phyloP scores from a whole-genome alignment of 2,113 vertebrate species.

The Trinectes maculatus region DNA sequence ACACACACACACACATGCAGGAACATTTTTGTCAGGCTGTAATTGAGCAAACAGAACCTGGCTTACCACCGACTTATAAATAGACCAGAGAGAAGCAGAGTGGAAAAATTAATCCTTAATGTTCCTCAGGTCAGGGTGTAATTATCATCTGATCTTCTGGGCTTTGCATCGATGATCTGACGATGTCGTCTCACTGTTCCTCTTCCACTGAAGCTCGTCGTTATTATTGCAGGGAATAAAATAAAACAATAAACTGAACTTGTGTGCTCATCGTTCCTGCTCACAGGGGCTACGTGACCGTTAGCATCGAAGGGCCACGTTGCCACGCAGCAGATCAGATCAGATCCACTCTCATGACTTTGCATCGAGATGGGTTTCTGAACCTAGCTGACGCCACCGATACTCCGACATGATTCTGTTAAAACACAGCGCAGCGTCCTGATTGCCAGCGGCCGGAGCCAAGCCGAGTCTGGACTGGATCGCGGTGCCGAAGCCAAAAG shows the following conservation, averaged over 20 bases:
- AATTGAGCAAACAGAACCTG: conserved; percentile 62
- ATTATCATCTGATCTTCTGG: conserved; percentile 42
- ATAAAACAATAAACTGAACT: no score
- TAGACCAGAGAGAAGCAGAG: conserved; percentile 56
- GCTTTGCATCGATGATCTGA: conserved; percentile 32
- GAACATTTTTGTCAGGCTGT: conserved; percentile 52
- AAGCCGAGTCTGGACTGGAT: background rate
- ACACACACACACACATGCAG: conserved; percentile 25
- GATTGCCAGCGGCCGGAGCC: background rate
- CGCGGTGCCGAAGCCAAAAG: background rate
- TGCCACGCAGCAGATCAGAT: no score
- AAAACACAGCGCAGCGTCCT: background rate
- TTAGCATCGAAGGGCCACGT: no score
- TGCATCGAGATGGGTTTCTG: background rate
- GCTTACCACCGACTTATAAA: conserved; percentile 50
- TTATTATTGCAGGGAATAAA: conserved; percentile 16
- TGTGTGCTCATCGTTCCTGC: conserved; percentile 19
- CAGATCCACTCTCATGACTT: background rate
- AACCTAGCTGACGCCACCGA: background rate
- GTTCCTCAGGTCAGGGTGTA: conserved; percentile 34
- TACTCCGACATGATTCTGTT: background rate
- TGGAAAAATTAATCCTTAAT: conserved; percentile 55
- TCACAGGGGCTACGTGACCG: no score
- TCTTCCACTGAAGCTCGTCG: conserved; percentile 31
- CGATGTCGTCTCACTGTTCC: background rate